Base-by-base conservation (phyloP, 2,113 vertebrate species). In the Trochalopteron elliotii region DNA sequence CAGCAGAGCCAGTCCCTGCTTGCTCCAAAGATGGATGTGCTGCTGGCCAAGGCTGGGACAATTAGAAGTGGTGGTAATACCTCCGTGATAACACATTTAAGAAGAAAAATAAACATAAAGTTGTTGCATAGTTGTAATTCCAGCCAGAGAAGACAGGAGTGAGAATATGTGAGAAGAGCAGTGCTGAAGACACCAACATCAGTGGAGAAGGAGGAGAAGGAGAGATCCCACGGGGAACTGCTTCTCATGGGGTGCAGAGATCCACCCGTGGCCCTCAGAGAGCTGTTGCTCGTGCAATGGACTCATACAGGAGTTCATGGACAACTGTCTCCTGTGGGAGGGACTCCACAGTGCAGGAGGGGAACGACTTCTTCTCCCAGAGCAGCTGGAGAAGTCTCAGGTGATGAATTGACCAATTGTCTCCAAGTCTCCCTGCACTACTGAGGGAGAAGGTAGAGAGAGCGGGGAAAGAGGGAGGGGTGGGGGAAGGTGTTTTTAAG, bases 221-320 rank as follows among this genome's bases (percentile, higher is more conserved):
- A 59, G n/a, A 35, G n/a, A 35, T 35, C 9, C 59, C 24, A 8
- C 19, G 23, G 18, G 15, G 40, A 55, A 33, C 56, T 57, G 33
- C 20, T n/a, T 57, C 55, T 33, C 68, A 44, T 5, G 27, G 16
- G 21, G 16, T 37, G 47, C 39, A 45, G 33, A 72, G 14, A 83
- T 63, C 14, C 5, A 27, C 5, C n/a, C 1, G 4, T 17, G 28
- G 28, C 28, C 40, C 1, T 0, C 19, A 19, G 28, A n/a, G 28
- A 23, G 9, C 40, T n/a, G 11, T 27, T 45, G 28, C 30, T 47
- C 2, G 0, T 39, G 19, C 30, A 14, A 14, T 15, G 28, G 39
- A 39, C 28, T 64, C n/a, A 33, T 2, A 4, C 6, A 64, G 49
- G 37, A 55, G 40, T 56, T n/a, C 5, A 12, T 40, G n/a, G 30